Base-by-base conservation (phyloP, 2,113 vertebrate genomes). In the Dascyllus trimaculatus region DNA sequence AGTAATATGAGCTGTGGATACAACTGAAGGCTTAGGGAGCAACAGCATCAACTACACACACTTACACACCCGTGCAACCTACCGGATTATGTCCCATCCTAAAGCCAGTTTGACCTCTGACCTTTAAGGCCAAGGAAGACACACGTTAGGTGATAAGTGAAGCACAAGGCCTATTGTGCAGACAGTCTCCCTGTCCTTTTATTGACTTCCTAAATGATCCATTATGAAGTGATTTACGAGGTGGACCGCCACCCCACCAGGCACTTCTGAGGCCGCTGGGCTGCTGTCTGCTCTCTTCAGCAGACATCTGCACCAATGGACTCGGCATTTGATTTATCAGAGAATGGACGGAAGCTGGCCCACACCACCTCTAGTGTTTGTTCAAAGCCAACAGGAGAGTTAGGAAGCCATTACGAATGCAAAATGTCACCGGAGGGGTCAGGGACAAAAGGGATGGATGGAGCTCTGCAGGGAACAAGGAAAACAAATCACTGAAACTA, bases 121-220 rank as follows among this genome's bases (percentile, higher is more conserved):
- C 86, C 90, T 60, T 45, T 26, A 49, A 79, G 84, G 81, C 88
- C 75, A 75, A 40, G 66, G 84, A 90, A 73, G 85, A 89, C 90
- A 90, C 86, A 87, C 85, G 69, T 85, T 76, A 80, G 87, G 87
- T 78, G 87, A 87, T 90, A 90, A 89, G 73, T 88, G 84, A 88
- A 84, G 86, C 85, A 60, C 83, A 29, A 59, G 83, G 69, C 45
- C 89, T 77, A 90, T 94, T 90, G 86, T 89, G 82, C 65, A 58
- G 69, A 78, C 75, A 32, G 69, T 73, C 82, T 78, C 69, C 66
- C 58, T 74, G 86, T 85, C 88, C 80, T 75, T 94, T 93, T 93
- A 94, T 94, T 91, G 92, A 94, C 94, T 95, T 95, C 93, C 93
- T 94, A 93, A 94, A 92, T 91, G 84, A 94, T 93, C 90, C 86